phyloP scores from a whole-genome alignment of 2,888 invertebrate species.

The Nomada lathburiana region DNA sequence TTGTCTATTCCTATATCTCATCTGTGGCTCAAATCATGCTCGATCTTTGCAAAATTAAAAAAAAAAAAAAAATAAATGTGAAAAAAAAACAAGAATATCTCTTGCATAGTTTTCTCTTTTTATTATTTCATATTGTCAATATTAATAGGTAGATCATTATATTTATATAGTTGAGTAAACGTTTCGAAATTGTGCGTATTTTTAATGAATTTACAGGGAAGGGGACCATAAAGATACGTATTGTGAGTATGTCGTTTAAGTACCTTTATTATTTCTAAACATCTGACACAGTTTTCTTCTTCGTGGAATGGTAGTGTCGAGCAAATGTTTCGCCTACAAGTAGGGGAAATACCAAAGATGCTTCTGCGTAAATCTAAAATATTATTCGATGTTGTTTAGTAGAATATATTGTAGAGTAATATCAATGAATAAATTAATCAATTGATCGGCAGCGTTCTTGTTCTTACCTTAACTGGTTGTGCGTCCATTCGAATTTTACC shows the following conservation, averaged over 20 bases:
- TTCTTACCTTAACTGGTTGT: constrained; percentile 92
- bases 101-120: too few species aligned
- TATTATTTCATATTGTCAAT: too few species aligned
- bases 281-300: constrained; percentile 73
- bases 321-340: constrained; percentile 99
- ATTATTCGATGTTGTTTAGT: constrained; percentile 6
- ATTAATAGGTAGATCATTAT: too few species aligned
- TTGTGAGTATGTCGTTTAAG: neutral
- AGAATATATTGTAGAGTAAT: constrained; percentile 3
- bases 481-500: constrained; percentile 97
- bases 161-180: too few species aligned
- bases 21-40: too few species aligned
- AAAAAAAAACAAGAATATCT: too few species aligned
- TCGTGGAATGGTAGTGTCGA: constrained; percentile 75
- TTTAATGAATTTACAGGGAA: neutral
- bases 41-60: too few species aligned
- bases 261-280: constrained; percentile 62
- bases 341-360: constrained; percentile 96
- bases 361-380: constrained; percentile 93
- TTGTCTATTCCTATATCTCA: too few species aligned
- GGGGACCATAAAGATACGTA: neutral
- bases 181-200: neutral
- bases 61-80: too few species aligned
- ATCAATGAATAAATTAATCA: constrained; percentile 4
- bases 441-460: constrained; percentile 1